These are phyloP conservation scores for Phenacoccus solenopsis DNA, from an alignment of 1,140 invertebrate species.

Conservation along the genomic window DNA sequence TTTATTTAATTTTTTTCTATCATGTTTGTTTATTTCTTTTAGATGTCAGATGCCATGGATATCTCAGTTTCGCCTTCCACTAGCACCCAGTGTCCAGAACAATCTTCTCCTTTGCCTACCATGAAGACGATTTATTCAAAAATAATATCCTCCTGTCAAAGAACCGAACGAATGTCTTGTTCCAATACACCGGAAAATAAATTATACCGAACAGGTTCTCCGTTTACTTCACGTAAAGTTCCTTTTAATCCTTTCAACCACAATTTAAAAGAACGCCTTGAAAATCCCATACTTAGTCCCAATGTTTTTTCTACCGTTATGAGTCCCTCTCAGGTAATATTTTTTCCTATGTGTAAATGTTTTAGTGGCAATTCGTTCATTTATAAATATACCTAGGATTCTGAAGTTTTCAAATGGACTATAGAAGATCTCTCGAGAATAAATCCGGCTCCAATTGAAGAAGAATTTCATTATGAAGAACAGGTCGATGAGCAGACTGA, in stretches of 20 bases:
- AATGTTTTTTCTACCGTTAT: slow-evolving; percentile 11
- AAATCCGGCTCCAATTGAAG: slow-evolving; percentile 14
- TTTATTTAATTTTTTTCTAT: background rate
- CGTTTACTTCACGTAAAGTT: background rate
- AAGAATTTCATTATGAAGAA: slow-evolving; percentile 7
- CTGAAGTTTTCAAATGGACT: slow-evolving; percentile 11
- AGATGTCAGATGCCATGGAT: background rate
- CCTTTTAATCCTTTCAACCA: slow-evolving; percentile 18
- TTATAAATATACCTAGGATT: slow-evolving; percentile 1
- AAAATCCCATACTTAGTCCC: slow-evolving; percentile 10
- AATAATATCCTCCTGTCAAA: background rate
- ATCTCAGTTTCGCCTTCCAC: background rate
- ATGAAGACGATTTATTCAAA: background rate
- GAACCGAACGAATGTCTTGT: background rate
- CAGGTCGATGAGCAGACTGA: background rate
- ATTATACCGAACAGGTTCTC: background rate
- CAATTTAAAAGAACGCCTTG: slow-evolving; percentile 1
- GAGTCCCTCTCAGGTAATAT: background rate
- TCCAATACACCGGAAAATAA: background rate
- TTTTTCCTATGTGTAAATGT: background rate
- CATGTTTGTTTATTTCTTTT: background rate
- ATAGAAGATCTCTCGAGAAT: slow-evolving; percentile 16
- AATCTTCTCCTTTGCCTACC: background rate
- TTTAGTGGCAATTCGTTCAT: background rate
- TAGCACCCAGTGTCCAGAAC: slow-evolving; percentile 1